Evolutionary conservation across 2,113 vertebrate species (phyloP), one percentile per base, ranked within the genome.

Genomic region (Dromiciops gliroides): DNA sequence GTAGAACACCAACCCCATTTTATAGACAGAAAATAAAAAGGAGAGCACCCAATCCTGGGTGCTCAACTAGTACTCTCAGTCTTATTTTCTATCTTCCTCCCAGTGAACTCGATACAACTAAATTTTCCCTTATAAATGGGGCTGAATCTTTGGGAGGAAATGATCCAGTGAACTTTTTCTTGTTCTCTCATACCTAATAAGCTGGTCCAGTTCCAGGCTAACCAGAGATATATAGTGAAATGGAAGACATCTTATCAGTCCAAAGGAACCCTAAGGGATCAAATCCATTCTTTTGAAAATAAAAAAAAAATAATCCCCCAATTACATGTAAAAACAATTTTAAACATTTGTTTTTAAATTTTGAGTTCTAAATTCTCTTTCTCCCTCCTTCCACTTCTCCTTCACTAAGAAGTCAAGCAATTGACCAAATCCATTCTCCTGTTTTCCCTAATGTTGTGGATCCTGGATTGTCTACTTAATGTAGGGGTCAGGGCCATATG

Each of bases 251-350:
- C 37, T 60, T 51, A 60, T 93, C 50, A 26, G 24, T 50, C 48
- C 12, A 91, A 95, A 93, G 56, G 48, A 90, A 67, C 89, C 91
- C 90, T 48, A n/a, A 95, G 50, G 67, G 50, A 0, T 47, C 48
- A n/a, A 75, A 75, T 7, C 6, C 0, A 92, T 50, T 91, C 19
- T 93, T 44, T 75, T n/a, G n/a, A n/a, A n/a, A n/a, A n/a, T n/a
- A n/a, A n/a, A n/a, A n/a, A n/a, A n/a, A n/a, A n/a, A n/a, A n/a
- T n/a, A n/a, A n/a, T n/a, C n/a, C 28, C 10, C 10, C 28, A 56
- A 60, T 60, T 60, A 60, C 56, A 60, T 60, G 28, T 31, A 31
- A 31, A 60, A 60, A 31, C 9, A 31, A 28, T 31, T 60, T 56
- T 60, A 31, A 56, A 28, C 26, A 11, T 60, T 52, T 6, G 7